Percentiles rank a stretch among this genome's conserved stretches.
These are phyloP conservation scores for Bruchidius siliquastri DNA, from an alignment of 2,888 invertebrate genomes.

Conservation along the genomic window DNA sequence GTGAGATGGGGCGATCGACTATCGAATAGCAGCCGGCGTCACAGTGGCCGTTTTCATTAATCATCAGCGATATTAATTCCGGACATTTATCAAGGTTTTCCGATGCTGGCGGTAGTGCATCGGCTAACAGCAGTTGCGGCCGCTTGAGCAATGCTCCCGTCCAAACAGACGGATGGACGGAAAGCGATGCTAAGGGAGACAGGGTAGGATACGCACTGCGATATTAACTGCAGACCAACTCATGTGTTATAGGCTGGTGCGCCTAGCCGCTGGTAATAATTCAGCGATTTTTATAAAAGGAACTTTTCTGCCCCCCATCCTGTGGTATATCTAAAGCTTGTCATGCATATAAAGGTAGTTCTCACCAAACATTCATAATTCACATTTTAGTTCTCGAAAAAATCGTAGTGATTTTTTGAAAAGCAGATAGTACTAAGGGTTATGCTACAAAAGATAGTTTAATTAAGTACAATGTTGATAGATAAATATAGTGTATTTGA, in stretches of 20 bases:
- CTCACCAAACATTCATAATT: no score
- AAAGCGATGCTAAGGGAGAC: not conserved
- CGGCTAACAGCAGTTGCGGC: slow-evolving; percentile 19
- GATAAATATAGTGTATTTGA: no score
- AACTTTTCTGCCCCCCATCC: no score
- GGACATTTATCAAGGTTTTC: slow-evolving; percentile 42
- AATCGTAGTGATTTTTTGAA: no score
- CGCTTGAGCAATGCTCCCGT: slow-evolving; percentile 27
- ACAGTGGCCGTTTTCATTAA: slow-evolving; percentile 32
- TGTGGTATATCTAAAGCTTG: no score
- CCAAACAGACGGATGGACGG: slow-evolving; percentile 8
- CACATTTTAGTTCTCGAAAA: no score
- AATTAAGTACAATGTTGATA: no score
- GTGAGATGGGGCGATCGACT: slow-evolving; percentile 36
- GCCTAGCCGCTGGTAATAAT: not conserved
- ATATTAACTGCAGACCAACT: not conserved
- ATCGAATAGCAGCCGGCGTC: slow-evolving; percentile 14
- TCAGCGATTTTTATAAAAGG: no score
- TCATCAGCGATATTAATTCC: slow-evolving; percentile 43
- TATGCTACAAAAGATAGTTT: no score
- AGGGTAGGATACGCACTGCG: not conserved
- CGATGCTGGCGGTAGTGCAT: slow-evolving; percentile 26
- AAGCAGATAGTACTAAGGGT: no score
- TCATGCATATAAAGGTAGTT: no score
- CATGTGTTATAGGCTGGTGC: not conserved